A percentile compares a stretch with the other conserved stretches of the same genome.
These are phyloP conservation scores for Hypocryptadius cinnamomeus DNA, from an alignment of 2,113 vertebrate species.

Conservation along the genomic window DNA sequence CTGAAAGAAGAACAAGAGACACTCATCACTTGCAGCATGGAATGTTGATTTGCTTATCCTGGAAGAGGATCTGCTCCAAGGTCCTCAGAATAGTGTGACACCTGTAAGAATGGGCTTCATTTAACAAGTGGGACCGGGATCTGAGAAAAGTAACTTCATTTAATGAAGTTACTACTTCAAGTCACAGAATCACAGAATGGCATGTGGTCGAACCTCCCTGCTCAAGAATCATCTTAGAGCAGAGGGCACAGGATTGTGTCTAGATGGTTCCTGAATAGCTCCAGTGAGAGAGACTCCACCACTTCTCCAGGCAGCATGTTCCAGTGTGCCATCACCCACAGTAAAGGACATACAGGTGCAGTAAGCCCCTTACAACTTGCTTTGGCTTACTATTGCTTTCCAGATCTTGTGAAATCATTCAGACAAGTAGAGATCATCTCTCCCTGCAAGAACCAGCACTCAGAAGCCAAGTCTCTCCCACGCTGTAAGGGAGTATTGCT, in stretches of 20 bases:
- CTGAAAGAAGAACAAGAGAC: background rate
- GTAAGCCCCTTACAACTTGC: background rate
- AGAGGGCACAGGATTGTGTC: background rate
- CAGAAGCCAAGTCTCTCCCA: background rate
- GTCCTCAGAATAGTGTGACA: background rate
- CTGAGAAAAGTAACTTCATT: background rate
- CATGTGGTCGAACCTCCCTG: background rate
- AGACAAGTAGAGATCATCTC: background rate
- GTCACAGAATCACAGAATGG: background rate
- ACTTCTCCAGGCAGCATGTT: background rate
- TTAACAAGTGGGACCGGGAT: fast-evolving
- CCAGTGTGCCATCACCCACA: background rate
- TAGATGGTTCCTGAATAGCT: background rate
- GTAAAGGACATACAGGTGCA: no score
- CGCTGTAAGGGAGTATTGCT: fast-evolving
- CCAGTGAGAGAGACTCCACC: background rate
- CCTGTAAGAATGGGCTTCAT: background rate
- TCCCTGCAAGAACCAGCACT: fast-evolving
- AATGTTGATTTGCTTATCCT: background rate
- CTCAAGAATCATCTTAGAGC: background rate
- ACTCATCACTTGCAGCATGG: background rate
- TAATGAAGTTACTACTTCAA: background rate
- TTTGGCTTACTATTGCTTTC: background rate
- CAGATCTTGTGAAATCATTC: background rate
- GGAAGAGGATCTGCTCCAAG: background rate